Evolutionary conservation across 2,888 invertebrate species (phyloP), one percentile per base, ranked within the genome.

Genomic region (Smittia sp.): DNA sequence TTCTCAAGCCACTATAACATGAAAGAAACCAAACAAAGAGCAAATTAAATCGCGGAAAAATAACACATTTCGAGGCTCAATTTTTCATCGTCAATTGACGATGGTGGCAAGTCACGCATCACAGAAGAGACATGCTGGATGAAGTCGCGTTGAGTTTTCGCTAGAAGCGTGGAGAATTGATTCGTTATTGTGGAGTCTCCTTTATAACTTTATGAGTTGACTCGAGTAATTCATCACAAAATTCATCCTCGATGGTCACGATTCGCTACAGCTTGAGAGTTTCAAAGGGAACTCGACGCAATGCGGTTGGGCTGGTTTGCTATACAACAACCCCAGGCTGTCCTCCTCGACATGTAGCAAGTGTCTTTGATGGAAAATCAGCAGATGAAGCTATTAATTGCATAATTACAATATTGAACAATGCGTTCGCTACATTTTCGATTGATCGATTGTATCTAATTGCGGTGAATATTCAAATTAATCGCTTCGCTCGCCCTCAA

Each of bases 11-110:
- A 72, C 39, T 38, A 62, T 38, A 66, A 32, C 32, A 58, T 70
- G 62, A 22, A 72, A 24, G 25, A 38, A 72, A 72, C 27, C 15
- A 72, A 58, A 72, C 58, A 72, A 62, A 62, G 18, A 39, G 38
- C 18, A 39, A 66, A 66, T 38, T 66, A 66, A 66, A 66, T 66
- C 66, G 66, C 66, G 66, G 66, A 66, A 66, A 66, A 66, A 66
- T 66, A 66, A 66, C 66, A 66, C 66, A 66, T 66, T 66, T 66
- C 66, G 15, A 9, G 1, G 24, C 32, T 41, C 18, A 69, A 69
- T 69, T 52, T 25, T 67, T 52, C 69, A 69, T 54, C 25, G 25
- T 25, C 69, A 27, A 52, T 52, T 69, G 69, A 69, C 24, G 20
- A 46, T 41, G 46, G 22, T 41, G 24, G 41, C 18, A 41, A 18